Evolutionary conservation across 2,888 invertebrate species (phyloP).

Genomic region (Hydropsyche betteni): DNA sequence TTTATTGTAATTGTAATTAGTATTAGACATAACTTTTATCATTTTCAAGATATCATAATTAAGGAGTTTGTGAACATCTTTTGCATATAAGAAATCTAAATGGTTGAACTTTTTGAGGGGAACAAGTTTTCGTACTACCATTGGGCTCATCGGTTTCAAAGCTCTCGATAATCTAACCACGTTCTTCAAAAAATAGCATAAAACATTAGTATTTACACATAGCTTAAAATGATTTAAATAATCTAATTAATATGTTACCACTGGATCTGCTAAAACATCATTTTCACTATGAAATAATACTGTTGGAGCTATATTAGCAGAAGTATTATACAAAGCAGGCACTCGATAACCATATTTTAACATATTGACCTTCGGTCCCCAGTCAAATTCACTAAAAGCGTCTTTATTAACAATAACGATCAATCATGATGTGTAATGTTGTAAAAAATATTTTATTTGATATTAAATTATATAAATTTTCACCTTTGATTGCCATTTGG

Average conservation of each 20-base stretch:
- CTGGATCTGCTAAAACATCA: slow-evolving; percentile 33
- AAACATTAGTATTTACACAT: background rate
- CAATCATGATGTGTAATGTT: no score
- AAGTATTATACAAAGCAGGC: slow-evolving; percentile 58
- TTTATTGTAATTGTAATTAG: no score
- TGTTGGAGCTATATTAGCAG: slow-evolving; percentile 57
- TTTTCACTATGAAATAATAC: slow-evolving; percentile 56
- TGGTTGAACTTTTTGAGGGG: slow-evolving; percentile 30
- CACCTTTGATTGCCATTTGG: slow-evolving; percentile 58
- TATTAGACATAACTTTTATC: slow-evolving; percentile 18
- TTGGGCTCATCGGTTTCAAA: background rate
- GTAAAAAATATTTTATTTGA: no score
- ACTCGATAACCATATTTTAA: slow-evolving; percentile 55
- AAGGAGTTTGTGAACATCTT: slow-evolving; percentile 26
- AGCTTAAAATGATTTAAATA: background rate
- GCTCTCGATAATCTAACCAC: slow-evolving; percentile 14
- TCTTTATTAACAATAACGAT: background rate
- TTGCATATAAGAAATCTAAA: slow-evolving; percentile 36
- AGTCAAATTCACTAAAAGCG: slow-evolving; percentile 36
- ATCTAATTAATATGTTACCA: slow-evolving; percentile 33
- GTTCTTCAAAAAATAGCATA: background rate
- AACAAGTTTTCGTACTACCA: slow-evolving; percentile 6
- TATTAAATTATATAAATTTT: background rate
- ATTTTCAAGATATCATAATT: slow-evolving; percentile 30
- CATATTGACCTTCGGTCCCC: slow-evolving; percentile 53